phyloP scores from a whole-genome alignment of 2,888 invertebrate species.

The Drosophila pullipes region DNA sequence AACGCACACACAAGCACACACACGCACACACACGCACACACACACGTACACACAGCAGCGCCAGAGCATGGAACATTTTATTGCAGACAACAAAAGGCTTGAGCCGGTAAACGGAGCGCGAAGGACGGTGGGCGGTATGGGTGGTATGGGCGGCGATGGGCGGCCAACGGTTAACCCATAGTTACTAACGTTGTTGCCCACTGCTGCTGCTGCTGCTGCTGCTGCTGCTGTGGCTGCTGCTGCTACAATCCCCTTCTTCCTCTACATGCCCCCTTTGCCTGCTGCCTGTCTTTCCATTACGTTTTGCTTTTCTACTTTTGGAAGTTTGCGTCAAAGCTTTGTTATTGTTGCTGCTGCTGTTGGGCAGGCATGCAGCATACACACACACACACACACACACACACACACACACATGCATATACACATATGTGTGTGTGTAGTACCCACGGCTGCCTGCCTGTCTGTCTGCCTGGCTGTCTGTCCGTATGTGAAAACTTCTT shows the following conservation, averaged over 20 bases:
- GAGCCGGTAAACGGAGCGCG: constrained; percentile 51
- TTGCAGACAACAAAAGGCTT: constrained; percentile 80
- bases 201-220: background rate
- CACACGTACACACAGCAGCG: constrained; percentile 35
- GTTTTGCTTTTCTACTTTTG: constrained; percentile 66
- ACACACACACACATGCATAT: too few relatives aligned
- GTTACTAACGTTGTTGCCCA: constrained; percentile 54
- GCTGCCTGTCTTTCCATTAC: constrained; percentile 51
- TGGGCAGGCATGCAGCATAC: constrained; percentile 51
- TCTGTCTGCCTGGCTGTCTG: background rate
- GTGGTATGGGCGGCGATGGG: constrained; percentile 8
- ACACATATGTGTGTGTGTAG: background rate
- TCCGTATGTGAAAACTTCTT: constrained; percentile 5
- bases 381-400: background rate
- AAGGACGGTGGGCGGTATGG: constrained; percentile 6
- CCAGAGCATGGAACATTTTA: constrained; percentile 71
- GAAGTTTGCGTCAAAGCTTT: constrained; percentile 68
- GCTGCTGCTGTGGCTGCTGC: background rate
- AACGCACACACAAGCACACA: constrained; percentile 36
- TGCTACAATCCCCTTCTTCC: background rate
- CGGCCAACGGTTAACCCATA: constrained; percentile 43
- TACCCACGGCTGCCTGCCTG: constrained; percentile 21
- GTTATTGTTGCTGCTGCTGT: constrained; percentile 47
- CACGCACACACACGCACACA: constrained; percentile 29
- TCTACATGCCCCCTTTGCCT: constrained; percentile 16